Percentiles rank a stretch among this genome's conserved stretches.
Evolutionary conservation across 1,140 invertebrate species (phyloP).

Genomic region (Epicauta chinensis): DNA sequence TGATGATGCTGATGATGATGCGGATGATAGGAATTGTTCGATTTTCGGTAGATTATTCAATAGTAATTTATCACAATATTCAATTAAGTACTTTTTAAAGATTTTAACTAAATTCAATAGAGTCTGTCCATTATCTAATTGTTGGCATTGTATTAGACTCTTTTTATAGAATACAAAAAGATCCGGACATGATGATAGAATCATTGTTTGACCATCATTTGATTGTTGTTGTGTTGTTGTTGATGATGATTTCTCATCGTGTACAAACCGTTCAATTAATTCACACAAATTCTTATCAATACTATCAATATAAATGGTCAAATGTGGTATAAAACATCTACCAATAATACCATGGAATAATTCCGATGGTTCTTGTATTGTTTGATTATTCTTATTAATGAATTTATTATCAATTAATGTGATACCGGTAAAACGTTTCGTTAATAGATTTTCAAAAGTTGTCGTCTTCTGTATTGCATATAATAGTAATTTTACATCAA

Average conservation of each 20-base stretch:
- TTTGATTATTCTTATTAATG: constrained; percentile 14
- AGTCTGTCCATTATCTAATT: constrained; percentile 83
- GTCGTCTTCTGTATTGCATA: constrained; percentile 94
- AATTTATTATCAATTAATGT: constrained; percentile 50
- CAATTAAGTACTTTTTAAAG: constrained; percentile 92
- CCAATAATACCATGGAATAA: constrained; percentile 59
- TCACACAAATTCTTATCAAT: constrained; percentile 84
- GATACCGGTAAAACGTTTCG: constrained; percentile 80
- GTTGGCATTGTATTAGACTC: constrained; percentile 93
- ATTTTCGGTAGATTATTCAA: constrained; percentile 76
- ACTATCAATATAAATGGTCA: constrained; percentile 91
- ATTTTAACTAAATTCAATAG: constrained; percentile 81
- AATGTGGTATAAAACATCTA: constrained; percentile 85
- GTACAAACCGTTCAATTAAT: constrained; percentile 60
- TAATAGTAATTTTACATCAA: constrained; percentile 92
- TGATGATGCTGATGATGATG: constrained; percentile 45
- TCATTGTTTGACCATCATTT: constrained; percentile 55
- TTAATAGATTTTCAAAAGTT: constrained; percentile 86
- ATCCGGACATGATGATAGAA: constrained; percentile 89
- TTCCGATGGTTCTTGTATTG: no score
- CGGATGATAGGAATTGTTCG: no score
- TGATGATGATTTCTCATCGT: constrained; percentile 43
- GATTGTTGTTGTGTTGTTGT: no score
- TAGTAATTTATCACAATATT: constrained; percentile 83
- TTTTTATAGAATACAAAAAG: constrained; percentile 93